These are phyloP conservation scores for Acanthurus tractus DNA, from an alignment of 2,797 vertebrate genomes.

Conservation along the genomic window DNA sequence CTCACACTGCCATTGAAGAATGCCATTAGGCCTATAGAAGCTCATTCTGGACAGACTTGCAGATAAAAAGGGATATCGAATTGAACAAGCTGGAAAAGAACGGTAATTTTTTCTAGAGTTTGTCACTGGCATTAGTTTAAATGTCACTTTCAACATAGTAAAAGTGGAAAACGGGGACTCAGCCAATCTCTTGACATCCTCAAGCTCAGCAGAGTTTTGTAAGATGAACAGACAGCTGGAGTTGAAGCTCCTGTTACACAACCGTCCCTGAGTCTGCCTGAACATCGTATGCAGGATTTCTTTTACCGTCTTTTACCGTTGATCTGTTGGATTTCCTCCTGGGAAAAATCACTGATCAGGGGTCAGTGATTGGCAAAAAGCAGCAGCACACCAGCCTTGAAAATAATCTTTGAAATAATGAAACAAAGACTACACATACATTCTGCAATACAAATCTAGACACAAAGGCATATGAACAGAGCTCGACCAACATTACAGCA, in stretches of 20 bases:
- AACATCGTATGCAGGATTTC: background rate
- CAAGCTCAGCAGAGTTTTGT: slow-evolving; percentile 1
- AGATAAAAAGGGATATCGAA: background rate
- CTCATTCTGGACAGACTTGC: background rate
- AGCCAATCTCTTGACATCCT: background rate
- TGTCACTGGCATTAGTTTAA: background rate
- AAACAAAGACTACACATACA: background rate
- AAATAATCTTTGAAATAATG: background rate
- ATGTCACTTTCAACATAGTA: background rate
- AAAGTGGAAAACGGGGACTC: slow-evolving; percentile 4
- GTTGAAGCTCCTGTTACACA: slow-evolving; percentile 9
- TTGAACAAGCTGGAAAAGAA: background rate
- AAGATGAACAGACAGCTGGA: slow-evolving; percentile 3
- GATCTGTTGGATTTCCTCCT: slow-evolving; percentile 20
- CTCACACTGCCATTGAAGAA: slow-evolving; percentile 9
- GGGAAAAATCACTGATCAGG: background rate
- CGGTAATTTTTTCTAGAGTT: background rate
- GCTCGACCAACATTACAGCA: background rate
- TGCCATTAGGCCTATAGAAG: background rate
- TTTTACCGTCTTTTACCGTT: background rate
- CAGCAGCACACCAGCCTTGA: background rate
- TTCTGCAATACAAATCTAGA: too few species aligned
- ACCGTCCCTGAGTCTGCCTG: background rate
- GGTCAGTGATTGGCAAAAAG: slow-evolving; percentile 4
- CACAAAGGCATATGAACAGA: background rate